Base-by-base conservation (phyloP, 2,888 invertebrate genomes). In the Plusia festucae region DNA sequence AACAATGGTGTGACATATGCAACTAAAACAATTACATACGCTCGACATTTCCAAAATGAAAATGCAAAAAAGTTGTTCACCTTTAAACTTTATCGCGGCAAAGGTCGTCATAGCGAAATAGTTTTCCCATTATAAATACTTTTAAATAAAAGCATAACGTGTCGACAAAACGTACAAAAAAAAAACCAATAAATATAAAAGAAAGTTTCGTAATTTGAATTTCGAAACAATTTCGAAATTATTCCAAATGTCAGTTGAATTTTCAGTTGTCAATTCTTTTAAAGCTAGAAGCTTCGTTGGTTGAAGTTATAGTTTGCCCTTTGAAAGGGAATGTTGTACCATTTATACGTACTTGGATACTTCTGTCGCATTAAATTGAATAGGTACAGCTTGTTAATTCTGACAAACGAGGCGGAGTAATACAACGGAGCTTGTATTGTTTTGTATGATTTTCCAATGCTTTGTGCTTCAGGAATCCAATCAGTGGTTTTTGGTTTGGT, bases 221-320 rank as follows among this genome's bases (percentile, higher is more conserved):
- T 40, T n/a, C 5, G 40, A 40, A 40, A n/a, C 40, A 40, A n/a
- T 2, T 34, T n/a, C 11, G 9, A 9, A 40, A 40, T 40, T 40
- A 34, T 13, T 30, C 30, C 3, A 34, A 72, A 72, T 73, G 69
- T 65, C 59, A 59, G 6, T 40, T 40, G 40, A n/a, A 40, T 40
- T 40, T 40, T n/a, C n/a, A 40, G n/a, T 40, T 40, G 8, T 8
- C n/a, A 18, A 32, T n/a, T 54, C 46, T 22, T 18, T 20, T 18
- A 30, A 9, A 9, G 2, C 8, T 9, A 27, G 15, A 13, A 16
- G 15, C 15, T 44, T 30, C 40, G 2, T 53, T 40, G 18, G 13
- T 30, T n/a, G 60, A 69, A 57, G 69, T 65, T 49, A 69, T 60
- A 69, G 74, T 74, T 72, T 60, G 65, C 40, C n/a, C 2, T 6